Conservation (phyloP, 37 sponge, comb jelly and placozoan species). For the Amphimedon queenslandica region DNA sequence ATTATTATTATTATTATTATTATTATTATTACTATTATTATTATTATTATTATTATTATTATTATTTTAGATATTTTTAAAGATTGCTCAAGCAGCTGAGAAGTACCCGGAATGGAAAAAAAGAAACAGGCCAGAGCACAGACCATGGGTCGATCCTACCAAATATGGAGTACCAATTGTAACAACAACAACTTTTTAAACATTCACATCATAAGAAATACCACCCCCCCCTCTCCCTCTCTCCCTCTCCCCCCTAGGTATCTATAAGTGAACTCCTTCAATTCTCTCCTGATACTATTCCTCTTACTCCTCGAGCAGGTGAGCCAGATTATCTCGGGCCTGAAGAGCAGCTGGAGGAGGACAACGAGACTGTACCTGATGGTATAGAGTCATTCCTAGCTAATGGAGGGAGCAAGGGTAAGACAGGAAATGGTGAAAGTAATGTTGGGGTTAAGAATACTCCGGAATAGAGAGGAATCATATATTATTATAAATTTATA, state of each 20-base stretch:
- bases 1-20: too few relatives aligned
- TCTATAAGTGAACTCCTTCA: background rate
- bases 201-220: too few relatives aligned
- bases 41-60: background rate
- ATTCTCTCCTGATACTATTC: background rate
- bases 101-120: constrained; percentile 63
- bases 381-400: background rate
- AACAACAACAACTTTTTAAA: too few relatives aligned
- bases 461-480: too few relatives aligned
- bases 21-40: too few relatives aligned
- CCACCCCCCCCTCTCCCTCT: too few relatives aligned
- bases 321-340: background rate
- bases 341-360: background rate
- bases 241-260: too few relatives aligned
- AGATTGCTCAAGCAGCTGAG: constrained; percentile 34
- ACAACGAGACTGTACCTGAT: background rate
- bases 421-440: too few relatives aligned
- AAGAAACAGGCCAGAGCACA: constrained; percentile 47
- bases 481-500: too few relatives aligned
- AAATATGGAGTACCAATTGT: too few relatives aligned
- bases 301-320: background rate
- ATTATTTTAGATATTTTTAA: constrained; percentile 34
- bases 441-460: too few relatives aligned
- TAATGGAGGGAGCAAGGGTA: background rate
- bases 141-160: too few relatives aligned